These are phyloP conservation scores for Drosophila erecta DNA, from an alignment of 1,140 invertebrate species.

Conservation along the genomic window DNA sequence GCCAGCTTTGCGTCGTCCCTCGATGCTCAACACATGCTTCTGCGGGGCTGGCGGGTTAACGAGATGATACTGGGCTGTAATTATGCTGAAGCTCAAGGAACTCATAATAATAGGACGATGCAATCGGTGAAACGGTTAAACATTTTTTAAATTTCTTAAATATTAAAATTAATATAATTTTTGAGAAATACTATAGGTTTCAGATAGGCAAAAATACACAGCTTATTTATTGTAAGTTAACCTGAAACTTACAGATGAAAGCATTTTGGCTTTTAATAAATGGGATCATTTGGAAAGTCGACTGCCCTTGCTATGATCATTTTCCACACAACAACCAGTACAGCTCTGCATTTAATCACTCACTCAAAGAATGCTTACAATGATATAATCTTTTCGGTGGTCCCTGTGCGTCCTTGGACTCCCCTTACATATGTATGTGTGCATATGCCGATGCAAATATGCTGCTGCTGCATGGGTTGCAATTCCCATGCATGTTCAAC, in stretches of 20 bases:
- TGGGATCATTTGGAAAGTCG: no score
- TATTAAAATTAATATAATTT: no score
- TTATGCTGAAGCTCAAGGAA: background rate
- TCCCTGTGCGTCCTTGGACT: conserved; percentile 21
- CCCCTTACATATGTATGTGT: conserved; percentile 21
- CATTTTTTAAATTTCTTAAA: no score
- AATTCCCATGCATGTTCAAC: conserved; percentile 83
- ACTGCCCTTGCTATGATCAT: conserved; percentile 40
- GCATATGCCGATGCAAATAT: conserved; percentile 74
- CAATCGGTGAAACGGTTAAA: background rate
- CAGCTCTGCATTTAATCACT: conserved; percentile 73
- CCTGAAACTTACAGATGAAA: background rate
- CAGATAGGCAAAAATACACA: no score
- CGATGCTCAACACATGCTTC: conserved; percentile 68
- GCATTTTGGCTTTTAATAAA: no score
- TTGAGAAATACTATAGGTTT: no score
- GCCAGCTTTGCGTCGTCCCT: conserved; percentile 52
- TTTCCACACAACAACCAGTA: conserved; percentile 45
- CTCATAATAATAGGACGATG: background rate
- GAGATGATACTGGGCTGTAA: conserved; percentile 11
- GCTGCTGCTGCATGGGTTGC: conserved; percentile 49
- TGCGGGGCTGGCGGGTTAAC: conserved; percentile 4
- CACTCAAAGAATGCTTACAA: conserved; percentile 79
- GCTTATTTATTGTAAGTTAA: no score
- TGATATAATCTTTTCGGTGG: conserved; percentile 71